Evolutionary conservation across 2,888 invertebrate species (phyloP).

Genomic region (Holacanthella duospinosa): DNA sequence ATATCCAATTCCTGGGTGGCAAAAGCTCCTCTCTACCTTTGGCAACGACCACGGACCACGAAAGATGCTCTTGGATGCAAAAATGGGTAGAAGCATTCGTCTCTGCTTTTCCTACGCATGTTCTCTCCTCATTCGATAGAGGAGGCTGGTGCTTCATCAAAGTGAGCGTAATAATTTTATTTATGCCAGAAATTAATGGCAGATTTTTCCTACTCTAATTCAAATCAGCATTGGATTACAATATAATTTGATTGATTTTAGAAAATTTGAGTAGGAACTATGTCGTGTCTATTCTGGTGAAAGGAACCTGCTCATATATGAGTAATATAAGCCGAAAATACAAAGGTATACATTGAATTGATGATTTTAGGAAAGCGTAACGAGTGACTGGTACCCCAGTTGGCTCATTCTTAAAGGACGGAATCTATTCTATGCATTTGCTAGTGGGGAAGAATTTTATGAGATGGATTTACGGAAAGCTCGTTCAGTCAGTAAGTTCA

Average conservation of each 20-base stretch:
- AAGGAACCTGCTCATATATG: too few relatives aligned
- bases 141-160: constrained; percentile 71
- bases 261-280: background rate
- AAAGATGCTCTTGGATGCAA: constrained; percentile 60
- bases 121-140: constrained; percentile 59
- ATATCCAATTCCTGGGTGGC: constrained; percentile 41
- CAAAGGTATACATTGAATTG: too few relatives aligned
- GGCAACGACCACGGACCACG: constrained; percentile 41
- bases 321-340: too few relatives aligned
- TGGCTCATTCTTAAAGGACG: constrained; percentile 66
- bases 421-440: constrained; percentile 50
- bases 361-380: constrained; percentile 29
- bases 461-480: constrained; percentile 68
- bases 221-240: too few relatives aligned
- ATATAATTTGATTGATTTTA: background rate
- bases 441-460: constrained; percentile 44
- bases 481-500: constrained; percentile 57
- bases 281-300: background rate
- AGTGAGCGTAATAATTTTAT: constrained; percentile 37
- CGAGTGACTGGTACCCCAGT: constrained; percentile 57
- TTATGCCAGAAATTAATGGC: background rate
- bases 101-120: constrained; percentile 54
- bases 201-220: background rate
- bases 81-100: constrained; percentile 64
- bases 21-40: constrained; percentile 27